Evolutionary conservation across 2,888 invertebrate species (phyloP).

Genomic region (Malthinus flaveolus): DNA sequence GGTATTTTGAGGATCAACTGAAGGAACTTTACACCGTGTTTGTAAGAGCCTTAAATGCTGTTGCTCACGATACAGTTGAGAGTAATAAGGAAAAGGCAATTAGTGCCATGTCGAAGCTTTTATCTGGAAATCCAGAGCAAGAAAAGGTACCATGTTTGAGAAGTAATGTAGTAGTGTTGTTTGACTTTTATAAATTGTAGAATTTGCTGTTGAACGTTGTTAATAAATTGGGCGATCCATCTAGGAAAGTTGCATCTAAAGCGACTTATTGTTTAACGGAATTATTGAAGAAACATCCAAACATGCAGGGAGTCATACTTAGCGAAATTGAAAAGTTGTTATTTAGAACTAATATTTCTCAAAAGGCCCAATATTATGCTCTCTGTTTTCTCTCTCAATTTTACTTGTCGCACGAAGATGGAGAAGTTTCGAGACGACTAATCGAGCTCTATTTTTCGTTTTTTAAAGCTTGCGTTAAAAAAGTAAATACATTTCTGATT

Average conservation of each 20-base stretch:
- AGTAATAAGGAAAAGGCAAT: conserved; percentile 81
- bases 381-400: conserved; percentile 91
- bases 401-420: conserved; percentile 72
- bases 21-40: conserved; percentile 71
- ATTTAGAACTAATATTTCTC: conserved; percentile 80
- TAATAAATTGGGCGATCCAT: conserved; percentile 96
- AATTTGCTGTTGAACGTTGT: conserved; percentile 79
- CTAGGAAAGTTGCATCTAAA: conserved; percentile 84
- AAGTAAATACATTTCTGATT: conserved; percentile 53
- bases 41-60: conserved; percentile 70
- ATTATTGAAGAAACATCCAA: conserved; percentile 81
- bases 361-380: conserved; percentile 89
- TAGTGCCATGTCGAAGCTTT: conserved; percentile 71
- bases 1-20: conserved; percentile 90
- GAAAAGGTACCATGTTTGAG: conserved; percentile 68
- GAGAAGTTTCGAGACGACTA: conserved; percentile 77
- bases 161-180: too few relatives aligned
- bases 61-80: conserved; percentile 79
- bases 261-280: conserved; percentile 83
- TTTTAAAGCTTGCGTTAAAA: conserved; percentile 89
- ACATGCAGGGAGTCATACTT: conserved; percentile 88
- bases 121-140: conserved; percentile 80
- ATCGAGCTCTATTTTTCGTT: conserved; percentile 93
- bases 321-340: conserved; percentile 88
- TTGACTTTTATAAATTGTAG: conserved; percentile 34